A percentile compares a stretch with the other conserved stretches of the same genome.
phyloP scores from a whole-genome alignment of 2,797 vertebrate genomes.

The Allenopithecus nigroviridis region DNA sequence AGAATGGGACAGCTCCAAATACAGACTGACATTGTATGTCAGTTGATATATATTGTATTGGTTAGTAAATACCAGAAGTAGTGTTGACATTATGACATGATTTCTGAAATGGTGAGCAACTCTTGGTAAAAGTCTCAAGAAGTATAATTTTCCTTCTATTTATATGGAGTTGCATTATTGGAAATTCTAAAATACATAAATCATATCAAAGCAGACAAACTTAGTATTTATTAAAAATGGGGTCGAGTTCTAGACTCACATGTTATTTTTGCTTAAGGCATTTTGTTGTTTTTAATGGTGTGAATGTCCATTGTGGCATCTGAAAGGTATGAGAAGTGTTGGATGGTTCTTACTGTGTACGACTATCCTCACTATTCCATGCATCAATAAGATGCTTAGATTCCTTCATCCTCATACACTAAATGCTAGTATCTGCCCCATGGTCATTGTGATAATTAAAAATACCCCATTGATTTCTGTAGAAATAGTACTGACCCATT shows the following conservation, averaged over 20 bases:
- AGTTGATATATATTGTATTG: neutral
- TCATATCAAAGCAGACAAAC: neutral
- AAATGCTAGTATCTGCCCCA: neutral
- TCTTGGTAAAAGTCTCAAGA: slow-evolving; percentile 43
- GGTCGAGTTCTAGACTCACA: neutral
- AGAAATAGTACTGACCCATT: neutral
- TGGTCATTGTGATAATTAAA: neutral
- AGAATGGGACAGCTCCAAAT: slow-evolving; percentile 5
- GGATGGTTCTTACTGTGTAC: neutral
- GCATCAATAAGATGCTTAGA: neutral
- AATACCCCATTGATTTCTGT: neutral
- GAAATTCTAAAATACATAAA: slow-evolving; percentile 11
- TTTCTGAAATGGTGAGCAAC: slow-evolving; percentile 42
- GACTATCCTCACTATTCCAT: neutral
- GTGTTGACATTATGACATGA: neutral
- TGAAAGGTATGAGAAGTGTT: neutral
- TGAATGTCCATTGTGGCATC: neutral
- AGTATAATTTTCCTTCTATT: neutral
- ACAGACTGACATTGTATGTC: neutral
- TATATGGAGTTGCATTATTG: neutral
- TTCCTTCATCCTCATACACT: neutral
- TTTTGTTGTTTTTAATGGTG: slow-evolving; percentile 5
- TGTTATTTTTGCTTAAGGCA: neutral
- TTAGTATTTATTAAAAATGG: slow-evolving; percentile 20
- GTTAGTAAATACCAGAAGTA: slow-evolving; percentile 37